These are phyloP conservation scores for Stenolophus ochropezus DNA, from an alignment of 2,888 invertebrate genomes.

Conservation along the genomic window DNA sequence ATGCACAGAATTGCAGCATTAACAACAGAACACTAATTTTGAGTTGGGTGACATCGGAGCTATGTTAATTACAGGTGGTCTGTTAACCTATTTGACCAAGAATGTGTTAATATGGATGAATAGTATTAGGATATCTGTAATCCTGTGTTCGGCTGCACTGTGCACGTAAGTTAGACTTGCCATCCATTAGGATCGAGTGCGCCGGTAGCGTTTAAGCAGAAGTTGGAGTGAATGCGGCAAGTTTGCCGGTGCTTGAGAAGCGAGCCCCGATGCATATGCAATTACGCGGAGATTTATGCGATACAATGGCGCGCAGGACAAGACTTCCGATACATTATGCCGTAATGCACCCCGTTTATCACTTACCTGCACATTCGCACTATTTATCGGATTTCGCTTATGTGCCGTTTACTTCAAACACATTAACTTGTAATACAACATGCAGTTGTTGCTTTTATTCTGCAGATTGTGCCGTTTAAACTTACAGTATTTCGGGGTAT, in stretches of 20 bases:
- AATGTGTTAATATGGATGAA: too few relatives aligned
- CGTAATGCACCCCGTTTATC: constrained; percentile 39
- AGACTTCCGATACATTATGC: constrained; percentile 48
- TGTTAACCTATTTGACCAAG: too few relatives aligned
- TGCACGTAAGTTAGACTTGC: not conserved
- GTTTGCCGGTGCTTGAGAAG: not conserved
- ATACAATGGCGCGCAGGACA: constrained; percentile 29
- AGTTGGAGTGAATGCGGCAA: not conserved
- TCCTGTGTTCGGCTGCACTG: too few relatives aligned
- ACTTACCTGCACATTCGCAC: constrained; percentile 12
- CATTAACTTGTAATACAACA: not conserved
- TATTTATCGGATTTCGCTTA: constrained; percentile 11
- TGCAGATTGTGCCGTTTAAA: not conserved
- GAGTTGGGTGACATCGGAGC: too few relatives aligned
- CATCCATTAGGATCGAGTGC: not conserved
- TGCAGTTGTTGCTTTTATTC: not conserved
- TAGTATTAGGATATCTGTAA: too few relatives aligned
- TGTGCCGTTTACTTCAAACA: not conserved
- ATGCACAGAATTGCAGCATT: too few relatives aligned
- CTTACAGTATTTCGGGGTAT: not conserved
- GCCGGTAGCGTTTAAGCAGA: not conserved
- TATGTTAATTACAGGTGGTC: too few relatives aligned
- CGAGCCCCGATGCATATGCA: constrained; percentile 4
- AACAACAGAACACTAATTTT: too few relatives aligned
- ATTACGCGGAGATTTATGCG: constrained; percentile 46